Base-by-base conservation (phyloP, 2,113 vertebrate genomes). In the Podarcis cretensis region DNA sequence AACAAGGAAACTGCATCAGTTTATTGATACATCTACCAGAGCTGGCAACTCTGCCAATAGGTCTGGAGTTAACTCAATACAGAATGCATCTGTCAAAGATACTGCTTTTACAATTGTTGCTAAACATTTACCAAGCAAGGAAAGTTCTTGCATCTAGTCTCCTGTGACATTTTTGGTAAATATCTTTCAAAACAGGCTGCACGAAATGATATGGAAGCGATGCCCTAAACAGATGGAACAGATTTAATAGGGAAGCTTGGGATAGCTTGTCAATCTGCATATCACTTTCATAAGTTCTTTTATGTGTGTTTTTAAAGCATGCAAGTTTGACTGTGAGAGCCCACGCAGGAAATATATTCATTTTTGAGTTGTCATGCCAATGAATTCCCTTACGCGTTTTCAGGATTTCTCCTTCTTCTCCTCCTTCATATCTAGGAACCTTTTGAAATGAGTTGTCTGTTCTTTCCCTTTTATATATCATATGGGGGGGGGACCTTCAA, bases 141-240 rank as follows among this genome's bases (percentile, higher is more conserved):
- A 48, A 77, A 92, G 68, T 75, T 91, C 18, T 93, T 92, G 89
- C 43, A 87, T 90, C 77, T 6, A 7, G 6, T 82, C 65, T 86
- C 6, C 5, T 40, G 59, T 84, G 89, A 48, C 4, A n/a, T 65
- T 69, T 80, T 87, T 63, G 0, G n/a, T 89, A 89, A 89, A 75
- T 94, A 81, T 63, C 37, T 43, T 89, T 73, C 77, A 74, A 81
- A 91, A 40, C 18, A 88, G 85, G 59, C 23, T 89, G 6, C 23
- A 27, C 1, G 20, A 83, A 18, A 79, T 5, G 40, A 54, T 57
- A 59, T 1, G 4, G 18, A 91, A 88, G 14, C 4, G 6, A 0
- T 93, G 21, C 71, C 23, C 25, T 43, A 89, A 87, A 35, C 35
- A 88, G 82, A 43, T 1, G 6, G 79, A 92, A 12, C 6, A 68